Evolutionary conservation across 2,797 vertebrate species (phyloP).

Genomic region (Onychomys torridus): DNA sequence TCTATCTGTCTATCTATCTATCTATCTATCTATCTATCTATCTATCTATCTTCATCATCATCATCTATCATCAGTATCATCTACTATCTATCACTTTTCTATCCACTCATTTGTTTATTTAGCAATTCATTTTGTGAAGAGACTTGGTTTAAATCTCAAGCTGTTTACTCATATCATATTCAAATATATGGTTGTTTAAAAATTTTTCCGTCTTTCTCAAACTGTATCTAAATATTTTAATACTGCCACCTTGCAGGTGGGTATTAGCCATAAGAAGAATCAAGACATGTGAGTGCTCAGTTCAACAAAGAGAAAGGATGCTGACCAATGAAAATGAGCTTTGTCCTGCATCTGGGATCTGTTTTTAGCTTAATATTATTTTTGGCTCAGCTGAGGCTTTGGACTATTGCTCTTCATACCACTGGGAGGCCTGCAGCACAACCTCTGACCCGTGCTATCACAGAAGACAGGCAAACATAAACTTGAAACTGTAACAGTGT

Average conservation of each 20-base stretch:
- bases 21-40: neutral
- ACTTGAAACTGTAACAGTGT: conserved; percentile 63
- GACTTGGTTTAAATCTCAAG: neutral
- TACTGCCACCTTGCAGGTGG: neutral
- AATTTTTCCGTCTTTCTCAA: conserved; percentile 27
- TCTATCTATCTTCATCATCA: neutral
- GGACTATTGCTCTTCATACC: conserved; percentile 72
- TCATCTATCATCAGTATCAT: neutral
- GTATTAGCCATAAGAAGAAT: neutral
- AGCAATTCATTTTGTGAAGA: neutral
- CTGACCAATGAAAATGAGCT: conserved; percentile 45
- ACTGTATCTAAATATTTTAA: conserved; percentile 44
- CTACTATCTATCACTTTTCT: neutral
- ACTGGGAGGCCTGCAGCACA: conserved; percentile 71
- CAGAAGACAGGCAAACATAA: conserved; percentile 66
- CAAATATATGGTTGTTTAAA: conserved; percentile 16
- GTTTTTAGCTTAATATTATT: conserved; percentile 73
- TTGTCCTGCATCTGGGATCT: neutral
- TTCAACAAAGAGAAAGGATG: conserved; percentile 2
- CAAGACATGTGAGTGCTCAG: neutral
- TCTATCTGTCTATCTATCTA: neutral
- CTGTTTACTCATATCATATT: neutral
- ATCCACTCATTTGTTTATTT: neutral
- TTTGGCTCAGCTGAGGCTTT: conserved; percentile 73
- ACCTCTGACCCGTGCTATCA: conserved; percentile 78